Evolutionary conservation across 23 tunicate genomes (phyloP).

Genomic region (Oikopleura albicans): DNA sequence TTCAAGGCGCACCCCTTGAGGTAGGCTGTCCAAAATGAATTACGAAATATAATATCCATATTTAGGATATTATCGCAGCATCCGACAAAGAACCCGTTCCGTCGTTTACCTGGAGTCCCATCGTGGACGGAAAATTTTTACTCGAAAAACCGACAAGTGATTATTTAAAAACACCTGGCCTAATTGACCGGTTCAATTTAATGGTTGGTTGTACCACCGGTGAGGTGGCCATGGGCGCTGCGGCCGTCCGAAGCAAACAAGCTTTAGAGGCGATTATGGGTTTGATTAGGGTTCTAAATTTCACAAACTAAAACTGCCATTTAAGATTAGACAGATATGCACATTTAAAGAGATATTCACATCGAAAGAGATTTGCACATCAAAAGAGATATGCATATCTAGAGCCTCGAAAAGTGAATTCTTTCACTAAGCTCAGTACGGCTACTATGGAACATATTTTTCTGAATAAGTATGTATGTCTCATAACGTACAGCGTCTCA

Average conservation of each 20-base stretch:
- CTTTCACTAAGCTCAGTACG: no score
- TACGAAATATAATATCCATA: no score
- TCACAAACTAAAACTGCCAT: neutral
- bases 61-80: neutral
- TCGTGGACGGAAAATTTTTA: neutral
- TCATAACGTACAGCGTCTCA: no score
- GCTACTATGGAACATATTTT: no score
- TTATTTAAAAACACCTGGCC: neutral
- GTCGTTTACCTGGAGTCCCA: neutral
- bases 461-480: no score
- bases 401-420: no score
- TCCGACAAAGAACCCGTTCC: neutral
- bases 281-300: neutral
- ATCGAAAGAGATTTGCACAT: no score
- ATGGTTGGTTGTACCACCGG: neutral
- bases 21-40: no score
- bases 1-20: neutral
- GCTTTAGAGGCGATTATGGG: neutral
- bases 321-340: no score
- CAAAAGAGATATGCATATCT: no score
- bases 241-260: neutral
- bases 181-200: neutral
- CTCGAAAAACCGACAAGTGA: neutral
- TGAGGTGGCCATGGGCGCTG: constrained; percentile 10
- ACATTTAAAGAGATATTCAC: no score